These are phyloP conservation scores for Cylindroiulus punctatus DNA, from an alignment of 2,888 invertebrate genomes.

Conservation along the genomic window DNA sequence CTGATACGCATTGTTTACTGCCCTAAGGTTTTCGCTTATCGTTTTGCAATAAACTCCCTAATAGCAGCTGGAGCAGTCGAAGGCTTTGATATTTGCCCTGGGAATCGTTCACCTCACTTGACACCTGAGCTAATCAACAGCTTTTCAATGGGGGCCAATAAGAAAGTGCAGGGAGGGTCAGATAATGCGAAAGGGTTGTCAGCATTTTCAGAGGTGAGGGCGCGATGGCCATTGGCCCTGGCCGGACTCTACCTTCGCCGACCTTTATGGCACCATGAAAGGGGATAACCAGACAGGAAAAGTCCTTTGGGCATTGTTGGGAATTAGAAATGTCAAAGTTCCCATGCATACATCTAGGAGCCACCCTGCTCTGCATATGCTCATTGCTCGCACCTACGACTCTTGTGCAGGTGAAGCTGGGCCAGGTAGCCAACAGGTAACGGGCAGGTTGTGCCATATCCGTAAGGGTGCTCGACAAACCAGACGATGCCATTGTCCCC, in stretches of 20 bases:
- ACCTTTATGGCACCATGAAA: neutral
- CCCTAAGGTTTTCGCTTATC: slow-evolving; percentile 14
- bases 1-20: slow-evolving; percentile 25
- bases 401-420: neutral
- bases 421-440: neutral
- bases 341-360: slow-evolving; percentile 2
- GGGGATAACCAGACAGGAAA: slow-evolving; percentile 43
- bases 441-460: slow-evolving; percentile 1
- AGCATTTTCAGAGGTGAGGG: neutral
- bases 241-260: slow-evolving; percentile 24
- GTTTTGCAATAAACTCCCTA: slow-evolving; percentile 30
- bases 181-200: slow-evolving; percentile 31
- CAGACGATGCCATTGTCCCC: slow-evolving; percentile 17
- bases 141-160: slow-evolving; percentile 34
- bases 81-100: slow-evolving; percentile 38
- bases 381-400: neutral
- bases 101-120: slow-evolving; percentile 47
- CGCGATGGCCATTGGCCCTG: slow-evolving; percentile 42
- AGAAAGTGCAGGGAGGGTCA: neutral
- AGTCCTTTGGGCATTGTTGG: slow-evolving; percentile 36
- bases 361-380: slow-evolving; percentile 30
- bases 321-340: slow-evolving; percentile 47
- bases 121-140: slow-evolving; percentile 45
- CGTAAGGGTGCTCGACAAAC: neutral
- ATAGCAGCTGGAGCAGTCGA: slow-evolving; percentile 16